These are phyloP conservation scores for Drosophila vallismaia DNA, from an alignment of 2,888 invertebrate genomes.

Conservation along the genomic window DNA sequence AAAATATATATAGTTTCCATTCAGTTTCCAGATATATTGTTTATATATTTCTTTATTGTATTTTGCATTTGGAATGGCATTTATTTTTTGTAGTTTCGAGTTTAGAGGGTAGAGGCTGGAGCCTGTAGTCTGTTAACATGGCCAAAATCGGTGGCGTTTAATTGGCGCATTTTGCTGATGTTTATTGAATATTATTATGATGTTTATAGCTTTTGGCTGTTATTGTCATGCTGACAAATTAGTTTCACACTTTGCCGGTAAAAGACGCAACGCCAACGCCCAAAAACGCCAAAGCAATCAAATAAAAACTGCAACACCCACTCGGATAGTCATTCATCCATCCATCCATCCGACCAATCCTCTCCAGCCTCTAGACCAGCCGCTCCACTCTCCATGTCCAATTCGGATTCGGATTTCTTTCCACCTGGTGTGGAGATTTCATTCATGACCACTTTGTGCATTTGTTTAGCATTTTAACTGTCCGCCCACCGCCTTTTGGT, in stretches of 20 bases:
- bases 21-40: background rate
- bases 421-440: constrained; percentile 45
- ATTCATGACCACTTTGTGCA: constrained; percentile 58
- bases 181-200: constrained; percentile 77
- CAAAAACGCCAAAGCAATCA: background rate
- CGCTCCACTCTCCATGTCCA: background rate
- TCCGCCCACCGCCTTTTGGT: background rate
- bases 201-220: constrained; percentile 72
- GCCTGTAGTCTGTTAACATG: constrained; percentile 1
- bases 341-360: constrained; percentile 10
- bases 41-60: background rate
- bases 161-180: constrained; percentile 73
- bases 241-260: constrained; percentile 70
- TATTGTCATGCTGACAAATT: constrained; percentile 78
- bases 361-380: constrained; percentile 14
- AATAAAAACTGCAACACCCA: constrained; percentile 36
- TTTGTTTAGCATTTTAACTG: constrained; percentile 31
- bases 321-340: constrained; percentile 14
- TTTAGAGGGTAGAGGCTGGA: background rate
- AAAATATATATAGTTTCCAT: constrained; percentile 36
- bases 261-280: constrained; percentile 27
- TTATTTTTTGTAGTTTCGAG: background rate
- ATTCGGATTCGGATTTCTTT: background rate
- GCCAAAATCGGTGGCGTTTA: constrained; percentile 60
- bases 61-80: background rate